A percentile compares a stretch with the other conserved stretches of the same genome.
These are phyloP conservation scores for Dexiosoma caninum DNA, from an alignment of 2,888 invertebrate species.

Conservation along the genomic window DNA sequence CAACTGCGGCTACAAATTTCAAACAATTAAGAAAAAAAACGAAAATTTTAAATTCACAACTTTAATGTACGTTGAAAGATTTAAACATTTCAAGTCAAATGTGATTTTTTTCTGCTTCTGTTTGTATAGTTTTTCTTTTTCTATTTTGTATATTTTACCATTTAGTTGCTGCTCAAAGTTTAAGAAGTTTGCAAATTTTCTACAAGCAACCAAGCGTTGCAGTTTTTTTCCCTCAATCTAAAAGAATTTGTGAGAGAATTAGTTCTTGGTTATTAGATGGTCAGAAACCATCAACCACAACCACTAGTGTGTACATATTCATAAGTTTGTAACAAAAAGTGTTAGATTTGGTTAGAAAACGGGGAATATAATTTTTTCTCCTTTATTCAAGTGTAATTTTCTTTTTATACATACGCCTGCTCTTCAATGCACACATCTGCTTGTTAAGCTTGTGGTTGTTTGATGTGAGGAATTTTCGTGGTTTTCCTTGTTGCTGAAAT, in stretches of 20 bases:
- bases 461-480: conserved; percentile 49
- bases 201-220: conserved; percentile 53
- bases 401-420: not conserved
- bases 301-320: not conserved
- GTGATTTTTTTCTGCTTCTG: not conserved
- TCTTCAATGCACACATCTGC: not conserved
- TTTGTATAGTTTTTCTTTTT: conserved; percentile 8
- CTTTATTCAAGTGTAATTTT: not conserved
- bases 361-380: conserved; percentile 5
- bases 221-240: conserved; percentile 28
- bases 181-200: conserved; percentile 48
- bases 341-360: conserved; percentile 46
- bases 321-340: conserved; percentile 35
- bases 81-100: conserved; percentile 58
- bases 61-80: conserved; percentile 54
- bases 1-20: not conserved
- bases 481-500: conserved; percentile 46
- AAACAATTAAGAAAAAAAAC: conserved; percentile 39
- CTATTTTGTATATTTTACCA: not conserved
- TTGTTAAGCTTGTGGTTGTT: conserved; percentile 34
- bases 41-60: conserved; percentile 54
- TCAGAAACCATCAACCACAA: not conserved
- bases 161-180: conserved; percentile 49
- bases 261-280: conserved; percentile 66
- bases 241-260: conserved; percentile 69